These are phyloP conservation scores for Megaceryle maxima DNA, from an alignment of 2,113 vertebrate genomes.

Conservation along the genomic window DNA sequence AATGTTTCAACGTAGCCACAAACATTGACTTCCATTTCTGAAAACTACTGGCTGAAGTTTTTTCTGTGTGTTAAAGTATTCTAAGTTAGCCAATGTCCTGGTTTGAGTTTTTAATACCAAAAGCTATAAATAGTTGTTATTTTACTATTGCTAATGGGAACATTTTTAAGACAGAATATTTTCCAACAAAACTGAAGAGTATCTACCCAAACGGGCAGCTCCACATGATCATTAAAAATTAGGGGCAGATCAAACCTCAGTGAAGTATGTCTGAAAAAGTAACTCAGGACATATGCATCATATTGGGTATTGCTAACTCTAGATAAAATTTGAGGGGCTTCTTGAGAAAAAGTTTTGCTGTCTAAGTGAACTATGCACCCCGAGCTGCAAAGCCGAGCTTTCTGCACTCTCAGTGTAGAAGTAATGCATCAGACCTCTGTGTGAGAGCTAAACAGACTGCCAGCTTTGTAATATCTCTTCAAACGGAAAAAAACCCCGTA, in stretches of 20 bases:
- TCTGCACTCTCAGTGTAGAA: neutral
- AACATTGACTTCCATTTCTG: neutral
- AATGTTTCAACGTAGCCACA: neutral
- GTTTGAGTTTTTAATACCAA: no score
- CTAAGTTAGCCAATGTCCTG: neutral
- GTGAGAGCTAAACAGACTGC: neutral
- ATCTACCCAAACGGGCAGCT: neutral
- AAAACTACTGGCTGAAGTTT: neutral
- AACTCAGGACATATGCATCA: neutral
- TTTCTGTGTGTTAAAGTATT: neutral
- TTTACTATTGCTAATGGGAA: neutral
- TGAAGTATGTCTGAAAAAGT: neutral
- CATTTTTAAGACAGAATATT: neutral
- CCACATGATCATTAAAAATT: neutral
- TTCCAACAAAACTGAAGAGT: neutral
- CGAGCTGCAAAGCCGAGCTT: neutral
- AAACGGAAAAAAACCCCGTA: neutral
- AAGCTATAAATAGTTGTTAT: neutral
- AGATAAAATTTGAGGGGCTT: neutral
- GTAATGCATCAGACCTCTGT: neutral
- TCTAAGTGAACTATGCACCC: neutral
- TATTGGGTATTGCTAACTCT: neutral
- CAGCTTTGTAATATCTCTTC: neutral
- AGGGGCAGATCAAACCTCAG: neutral
- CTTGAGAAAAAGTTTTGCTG: neutral